Conservation (phyloP, 1,140 invertebrate species). For the Cryptotermes secundus region DNA sequence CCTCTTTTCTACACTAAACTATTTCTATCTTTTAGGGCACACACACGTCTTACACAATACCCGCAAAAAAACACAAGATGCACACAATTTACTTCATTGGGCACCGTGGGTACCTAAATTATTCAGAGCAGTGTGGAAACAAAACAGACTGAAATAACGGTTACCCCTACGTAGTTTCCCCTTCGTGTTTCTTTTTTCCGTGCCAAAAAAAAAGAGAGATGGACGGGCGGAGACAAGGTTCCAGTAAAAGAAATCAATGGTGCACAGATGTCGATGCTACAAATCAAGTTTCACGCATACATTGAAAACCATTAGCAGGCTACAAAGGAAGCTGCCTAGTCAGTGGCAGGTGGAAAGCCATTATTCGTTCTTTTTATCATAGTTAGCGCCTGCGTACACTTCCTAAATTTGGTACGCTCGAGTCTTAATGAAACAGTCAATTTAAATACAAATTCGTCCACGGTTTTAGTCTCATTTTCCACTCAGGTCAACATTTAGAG, state of each 20-base stretch:
- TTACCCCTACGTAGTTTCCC: background rate
- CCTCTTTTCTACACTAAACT: background rate
- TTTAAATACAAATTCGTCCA: background rate
- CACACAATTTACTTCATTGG: background rate
- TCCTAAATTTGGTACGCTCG: background rate
- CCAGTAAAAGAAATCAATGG: conserved; percentile 2
- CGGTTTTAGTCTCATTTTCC: too few relatives aligned
- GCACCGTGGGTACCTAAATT: background rate
- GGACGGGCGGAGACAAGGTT: too few relatives aligned
- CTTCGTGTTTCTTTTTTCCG: background rate
- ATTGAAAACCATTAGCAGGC: background rate
- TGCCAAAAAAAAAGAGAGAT: too few relatives aligned
- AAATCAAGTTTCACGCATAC: conserved; percentile 7
- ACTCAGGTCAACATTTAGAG: too few relatives aligned
- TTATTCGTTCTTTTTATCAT: too few relatives aligned
- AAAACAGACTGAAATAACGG: background rate
- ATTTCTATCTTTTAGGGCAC: background rate
- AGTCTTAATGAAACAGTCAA: background rate
- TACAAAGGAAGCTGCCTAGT: background rate
- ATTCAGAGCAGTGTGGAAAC: background rate
- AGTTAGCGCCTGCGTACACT: background rate
- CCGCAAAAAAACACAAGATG: background rate
- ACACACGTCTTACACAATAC: background rate
- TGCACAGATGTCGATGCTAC: background rate
- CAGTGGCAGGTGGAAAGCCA: background rate